phyloP scores from a whole-genome alignment of 35 echinoderm and acorn worm genomes.

The Anneissia japonica region DNA sequence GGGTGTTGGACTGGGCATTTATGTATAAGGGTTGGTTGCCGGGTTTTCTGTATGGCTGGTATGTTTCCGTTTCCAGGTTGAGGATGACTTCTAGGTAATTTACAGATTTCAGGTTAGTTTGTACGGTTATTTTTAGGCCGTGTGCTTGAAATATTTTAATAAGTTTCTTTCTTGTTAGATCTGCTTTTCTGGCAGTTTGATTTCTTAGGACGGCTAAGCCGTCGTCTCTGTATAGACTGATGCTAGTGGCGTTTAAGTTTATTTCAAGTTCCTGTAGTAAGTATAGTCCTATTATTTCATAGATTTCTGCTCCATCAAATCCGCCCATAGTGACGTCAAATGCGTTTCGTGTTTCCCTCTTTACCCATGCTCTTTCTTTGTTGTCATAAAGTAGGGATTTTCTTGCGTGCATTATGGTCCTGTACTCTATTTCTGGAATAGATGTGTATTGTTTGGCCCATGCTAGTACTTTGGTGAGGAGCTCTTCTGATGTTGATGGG shows the following conservation, averaged over 20 bases:
- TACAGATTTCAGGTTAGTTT: background rate
- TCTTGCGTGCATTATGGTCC: slow-evolving; percentile 27
- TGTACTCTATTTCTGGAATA: background rate
- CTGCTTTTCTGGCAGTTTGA: background rate
- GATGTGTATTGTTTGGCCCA: background rate
- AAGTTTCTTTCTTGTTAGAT: background rate
- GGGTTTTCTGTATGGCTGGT: slow-evolving; percentile 27
- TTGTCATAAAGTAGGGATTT: slow-evolving; percentile 33
- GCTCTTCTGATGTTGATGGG: slow-evolving; percentile 28
- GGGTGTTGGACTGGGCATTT: slow-evolving; percentile 22
- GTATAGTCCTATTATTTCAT: slow-evolving; percentile 20
- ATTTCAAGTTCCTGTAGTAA: background rate
- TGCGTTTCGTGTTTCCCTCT: background rate
- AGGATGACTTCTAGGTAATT: slow-evolving; percentile 18
- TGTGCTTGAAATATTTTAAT: slow-evolving; percentile 2
- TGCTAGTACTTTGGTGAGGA: slow-evolving; percentile 15
- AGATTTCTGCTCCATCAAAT: slow-evolving; percentile 14
- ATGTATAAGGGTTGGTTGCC: slow-evolving; percentile 10
- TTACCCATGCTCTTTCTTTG: background rate
- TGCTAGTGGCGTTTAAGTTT: background rate
- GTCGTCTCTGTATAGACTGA: slow-evolving; percentile 23
- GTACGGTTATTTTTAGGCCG: slow-evolving; percentile 17
- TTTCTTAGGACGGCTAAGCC: background rate
- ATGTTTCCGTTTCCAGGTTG: background rate
- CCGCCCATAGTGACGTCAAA: slow-evolving; percentile 30